phyloP scores from a whole-genome alignment of 2,113 vertebrate species.

The Catharus bicknelli region DNA sequence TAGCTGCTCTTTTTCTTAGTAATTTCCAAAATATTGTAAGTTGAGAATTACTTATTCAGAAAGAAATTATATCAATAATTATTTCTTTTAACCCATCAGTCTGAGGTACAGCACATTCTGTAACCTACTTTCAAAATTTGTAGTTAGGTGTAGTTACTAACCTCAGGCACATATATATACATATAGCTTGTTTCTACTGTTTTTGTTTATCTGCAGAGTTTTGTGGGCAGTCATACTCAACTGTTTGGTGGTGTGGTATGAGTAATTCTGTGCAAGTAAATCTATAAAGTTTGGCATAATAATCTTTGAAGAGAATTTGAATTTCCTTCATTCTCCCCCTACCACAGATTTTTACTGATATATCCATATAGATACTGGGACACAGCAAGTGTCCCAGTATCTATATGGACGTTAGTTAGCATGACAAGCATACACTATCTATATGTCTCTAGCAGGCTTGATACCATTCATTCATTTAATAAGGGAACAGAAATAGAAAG shows the following conservation, averaged over 20 bases:
- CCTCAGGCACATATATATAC: neutral
- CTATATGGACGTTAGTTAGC: neutral
- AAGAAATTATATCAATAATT: neutral
- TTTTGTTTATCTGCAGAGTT: neutral
- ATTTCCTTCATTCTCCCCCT: accelerated
- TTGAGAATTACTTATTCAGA: neutral
- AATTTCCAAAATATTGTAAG: neutral
- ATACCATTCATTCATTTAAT: neutral
- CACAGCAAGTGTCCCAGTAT: neutral
- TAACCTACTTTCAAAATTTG: slow-evolving; percentile 23
- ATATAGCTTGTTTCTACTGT: neutral
- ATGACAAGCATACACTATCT: neutral
- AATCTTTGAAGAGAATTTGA: neutral
- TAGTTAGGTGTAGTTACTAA: slow-evolving; percentile 8
- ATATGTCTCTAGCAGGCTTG: neutral
- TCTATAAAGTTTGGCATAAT: neutral
- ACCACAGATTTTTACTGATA: neutral
- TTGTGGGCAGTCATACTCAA: neutral
- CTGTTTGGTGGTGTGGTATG: neutral
- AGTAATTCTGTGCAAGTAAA: neutral
- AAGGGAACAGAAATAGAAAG: neutral
- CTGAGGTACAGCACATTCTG: slow-evolving; percentile 1
- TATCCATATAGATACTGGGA: too few relatives aligned
- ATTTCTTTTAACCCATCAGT: neutral
- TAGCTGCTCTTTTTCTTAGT: neutral